A percentile compares a stretch with the other conserved stretches of the same genome.
Evolutionary conservation across 2,888 invertebrate species (phyloP).

Genomic region (Ctena decussata): DNA sequence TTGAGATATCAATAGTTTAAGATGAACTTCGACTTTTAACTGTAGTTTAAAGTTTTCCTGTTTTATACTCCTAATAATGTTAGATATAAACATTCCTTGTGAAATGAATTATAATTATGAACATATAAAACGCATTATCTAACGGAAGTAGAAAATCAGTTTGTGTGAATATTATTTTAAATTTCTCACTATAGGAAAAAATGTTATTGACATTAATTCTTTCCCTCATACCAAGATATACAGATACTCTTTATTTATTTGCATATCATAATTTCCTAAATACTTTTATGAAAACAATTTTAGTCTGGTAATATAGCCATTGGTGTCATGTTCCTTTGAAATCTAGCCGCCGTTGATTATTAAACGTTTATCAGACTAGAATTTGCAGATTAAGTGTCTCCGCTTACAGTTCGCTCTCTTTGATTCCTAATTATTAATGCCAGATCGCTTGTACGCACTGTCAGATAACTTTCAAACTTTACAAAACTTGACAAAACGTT

Average conservation of each 20-base stretch:
- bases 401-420: conserved; percentile 51
- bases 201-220: conserved; percentile 3
- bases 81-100: no score
- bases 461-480: conserved; percentile 48
- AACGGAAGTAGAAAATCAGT: background rate
- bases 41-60: no score
- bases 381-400: conserved; percentile 51
- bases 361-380: background rate
- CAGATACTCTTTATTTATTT: background rate
- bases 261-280: conserved; percentile 8
- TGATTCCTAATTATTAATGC: conserved; percentile 66
- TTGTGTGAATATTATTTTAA: background rate
- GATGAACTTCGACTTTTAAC: no score
- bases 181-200: background rate
- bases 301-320: conserved; percentile 1
- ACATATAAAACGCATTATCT: conserved; percentile 5
- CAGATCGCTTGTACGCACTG: conserved; percentile 47
- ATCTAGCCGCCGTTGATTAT: background rate
- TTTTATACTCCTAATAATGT: no score
- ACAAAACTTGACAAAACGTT: conserved; percentile 62
- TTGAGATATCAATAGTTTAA: no score
- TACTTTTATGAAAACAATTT: background rate
- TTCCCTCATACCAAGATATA: background rate
- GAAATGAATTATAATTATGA: no score
- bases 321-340: conserved; percentile 10